A percentile compares a stretch with the other conserved stretches of the same genome.
Conservation (phyloP, 2,113 vertebrate genomes). For the Asarcornis scutulata region DNA sequence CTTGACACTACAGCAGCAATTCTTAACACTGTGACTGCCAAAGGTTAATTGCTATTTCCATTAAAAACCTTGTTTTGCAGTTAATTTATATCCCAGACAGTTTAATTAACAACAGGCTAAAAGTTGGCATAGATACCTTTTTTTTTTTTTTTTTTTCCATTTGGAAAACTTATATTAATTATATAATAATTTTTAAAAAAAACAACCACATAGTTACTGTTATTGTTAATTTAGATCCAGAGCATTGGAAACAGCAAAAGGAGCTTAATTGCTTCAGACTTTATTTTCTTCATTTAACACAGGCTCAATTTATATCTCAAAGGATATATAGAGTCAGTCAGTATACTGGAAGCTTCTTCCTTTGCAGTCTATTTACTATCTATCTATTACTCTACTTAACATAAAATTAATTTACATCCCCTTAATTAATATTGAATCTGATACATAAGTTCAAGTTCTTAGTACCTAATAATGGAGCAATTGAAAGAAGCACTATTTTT, state of each 20-base stretch:
- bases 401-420: background rate
- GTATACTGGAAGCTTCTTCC: background rate
- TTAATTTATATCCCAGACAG: constrained; percentile 69
- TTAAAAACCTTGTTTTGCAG: constrained; percentile 64
- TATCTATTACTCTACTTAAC: background rate
- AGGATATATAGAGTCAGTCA: background rate
- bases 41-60: constrained; percentile 67
- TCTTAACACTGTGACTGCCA: constrained; percentile 53
- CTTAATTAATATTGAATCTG: background rate
- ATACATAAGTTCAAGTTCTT: background rate
- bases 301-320: background rate
- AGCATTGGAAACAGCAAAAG: background rate
- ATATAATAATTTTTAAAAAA: background rate
- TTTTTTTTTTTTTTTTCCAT: background rate
- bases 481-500: background rate
- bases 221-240: background rate
- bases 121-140: constrained; percentile 1
- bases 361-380: background rate
- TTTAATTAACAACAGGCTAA: constrained; percentile 60
- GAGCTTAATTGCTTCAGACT: background rate
- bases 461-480: background rate
- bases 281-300: background rate
- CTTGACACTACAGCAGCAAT: constrained; percentile 55
- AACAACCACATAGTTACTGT: background rate
- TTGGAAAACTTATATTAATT: background rate